phyloP scores from a whole-genome alignment of 1,140 invertebrate species.

The Ylistrum balloti region DNA sequence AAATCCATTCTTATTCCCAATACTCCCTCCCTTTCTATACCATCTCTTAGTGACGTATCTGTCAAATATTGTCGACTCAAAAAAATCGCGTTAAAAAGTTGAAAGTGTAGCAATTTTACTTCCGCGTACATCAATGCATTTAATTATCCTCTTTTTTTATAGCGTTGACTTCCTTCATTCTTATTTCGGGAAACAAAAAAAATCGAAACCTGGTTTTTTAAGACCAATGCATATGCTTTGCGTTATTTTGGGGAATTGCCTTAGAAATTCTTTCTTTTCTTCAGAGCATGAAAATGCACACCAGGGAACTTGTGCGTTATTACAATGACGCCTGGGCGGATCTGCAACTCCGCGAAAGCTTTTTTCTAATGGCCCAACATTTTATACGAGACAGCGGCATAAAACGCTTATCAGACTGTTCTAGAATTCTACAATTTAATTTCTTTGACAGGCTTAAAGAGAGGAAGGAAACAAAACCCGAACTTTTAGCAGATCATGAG shows the following conservation, averaged over 20 bases:
- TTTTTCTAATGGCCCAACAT: background rate
- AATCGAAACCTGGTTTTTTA: background rate
- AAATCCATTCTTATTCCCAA: no score
- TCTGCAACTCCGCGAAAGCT: background rate
- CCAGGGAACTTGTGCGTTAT: background rate
- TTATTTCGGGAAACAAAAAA: background rate
- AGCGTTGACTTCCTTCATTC: background rate
- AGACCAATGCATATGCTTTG: background rate
- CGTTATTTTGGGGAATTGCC: background rate
- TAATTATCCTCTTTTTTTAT: no score
- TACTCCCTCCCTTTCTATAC: no score
- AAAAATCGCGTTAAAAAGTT: no score
- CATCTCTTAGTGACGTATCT: no score
- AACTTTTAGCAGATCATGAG: background rate
- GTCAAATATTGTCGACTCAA: no score
- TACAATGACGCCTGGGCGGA: background rate
- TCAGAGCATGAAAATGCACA: background rate
- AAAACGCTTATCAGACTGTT: background rate
- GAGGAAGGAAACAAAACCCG: background rate
- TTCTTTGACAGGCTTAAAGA: slow-evolving; percentile 3
- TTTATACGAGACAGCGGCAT: background rate
- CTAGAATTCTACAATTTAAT: background rate
- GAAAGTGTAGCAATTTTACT: no score
- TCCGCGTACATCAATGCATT: no score
- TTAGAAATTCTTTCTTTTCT: background rate